Conservation (phyloP, 2,888 invertebrate genomes). For the Odontothrips loti region DNA sequence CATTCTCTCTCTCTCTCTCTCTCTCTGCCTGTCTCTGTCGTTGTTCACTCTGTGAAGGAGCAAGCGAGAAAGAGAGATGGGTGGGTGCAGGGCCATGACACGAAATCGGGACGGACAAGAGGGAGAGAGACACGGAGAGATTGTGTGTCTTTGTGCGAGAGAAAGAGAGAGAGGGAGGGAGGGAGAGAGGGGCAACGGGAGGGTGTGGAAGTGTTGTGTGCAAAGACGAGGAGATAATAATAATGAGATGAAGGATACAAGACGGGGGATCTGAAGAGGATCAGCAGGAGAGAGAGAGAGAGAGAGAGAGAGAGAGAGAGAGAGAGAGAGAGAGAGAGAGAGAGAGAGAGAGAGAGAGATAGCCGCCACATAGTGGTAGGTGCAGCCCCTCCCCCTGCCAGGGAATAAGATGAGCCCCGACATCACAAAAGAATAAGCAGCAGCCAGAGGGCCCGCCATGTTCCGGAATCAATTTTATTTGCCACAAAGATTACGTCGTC, state of each 20-base stretch:
- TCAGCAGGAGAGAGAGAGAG: conserved; percentile 7
- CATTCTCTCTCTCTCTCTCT: no score
- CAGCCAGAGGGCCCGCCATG: neutral
- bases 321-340: conserved; percentile 28
- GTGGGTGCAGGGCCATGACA: neutral
- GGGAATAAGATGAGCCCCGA: neutral
- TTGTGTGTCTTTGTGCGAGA: neutral
- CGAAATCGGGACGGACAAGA: neutral
- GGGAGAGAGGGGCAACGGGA: conserved; percentile 16
- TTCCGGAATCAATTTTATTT: no score
- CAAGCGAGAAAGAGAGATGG: neutral
- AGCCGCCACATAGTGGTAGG: no score
- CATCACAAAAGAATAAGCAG: conserved; percentile 18
- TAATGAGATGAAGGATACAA: neutral
- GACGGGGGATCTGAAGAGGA: neutral
- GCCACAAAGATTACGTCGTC: no score
- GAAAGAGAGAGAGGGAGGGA: conserved; percentile 31
- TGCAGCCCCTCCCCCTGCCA: no score
- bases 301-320: conserved; percentile 1
- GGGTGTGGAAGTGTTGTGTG: neutral
- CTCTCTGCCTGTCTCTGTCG: no score
- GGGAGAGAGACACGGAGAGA: neutral
- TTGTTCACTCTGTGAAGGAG: neutral
- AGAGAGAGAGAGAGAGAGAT: conserved; percentile 29
- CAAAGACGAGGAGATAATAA: neutral